Evolutionary conservation across 2,888 invertebrate species (phyloP).

Genomic region (Scaptomyza polygonia): DNA sequence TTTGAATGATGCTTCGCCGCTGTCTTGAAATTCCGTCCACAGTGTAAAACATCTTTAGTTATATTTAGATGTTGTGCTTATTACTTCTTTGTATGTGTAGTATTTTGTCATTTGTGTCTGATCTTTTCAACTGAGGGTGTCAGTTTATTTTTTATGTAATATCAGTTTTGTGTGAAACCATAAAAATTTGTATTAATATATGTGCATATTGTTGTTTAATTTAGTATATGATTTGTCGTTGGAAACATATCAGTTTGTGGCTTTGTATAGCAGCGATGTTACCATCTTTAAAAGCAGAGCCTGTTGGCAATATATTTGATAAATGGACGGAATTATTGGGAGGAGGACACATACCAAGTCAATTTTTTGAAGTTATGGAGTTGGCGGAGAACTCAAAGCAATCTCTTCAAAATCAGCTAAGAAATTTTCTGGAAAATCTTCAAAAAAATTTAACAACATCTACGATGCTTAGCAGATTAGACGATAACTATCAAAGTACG

Average conservation of each 20-base stretch:
- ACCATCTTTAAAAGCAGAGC: constrained; percentile 2
- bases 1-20: no score
- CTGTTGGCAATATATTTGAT: not conserved
- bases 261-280: not conserved
- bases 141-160: not conserved
- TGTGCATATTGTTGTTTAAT: constrained; percentile 1
- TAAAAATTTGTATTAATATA: not conserved
- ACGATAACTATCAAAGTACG: constrained; percentile 33
- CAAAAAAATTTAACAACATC: constrained; percentile 77
- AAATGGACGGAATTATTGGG: constrained; percentile 33
- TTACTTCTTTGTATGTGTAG: no score
- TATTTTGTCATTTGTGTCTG: constrained; percentile 25
- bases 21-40: no score
- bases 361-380: constrained; percentile 67
- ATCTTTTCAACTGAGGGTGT: constrained; percentile 13
- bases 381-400: constrained; percentile 67
- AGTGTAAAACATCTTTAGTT: no score
- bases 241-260: constrained; percentile 18
- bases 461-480: constrained; percentile 47
- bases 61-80: no score
- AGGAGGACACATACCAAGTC: constrained; percentile 71
- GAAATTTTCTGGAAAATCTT: constrained; percentile 71
- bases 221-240: constrained; percentile 26
- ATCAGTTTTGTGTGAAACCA: not conserved
- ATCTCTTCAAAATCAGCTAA: constrained; percentile 65